A percentile compares a stretch with the other conserved stretches of the same genome.
Conservation (phyloP, 2,888 invertebrate species). For the Allophyes oxyacanthae region DNA sequence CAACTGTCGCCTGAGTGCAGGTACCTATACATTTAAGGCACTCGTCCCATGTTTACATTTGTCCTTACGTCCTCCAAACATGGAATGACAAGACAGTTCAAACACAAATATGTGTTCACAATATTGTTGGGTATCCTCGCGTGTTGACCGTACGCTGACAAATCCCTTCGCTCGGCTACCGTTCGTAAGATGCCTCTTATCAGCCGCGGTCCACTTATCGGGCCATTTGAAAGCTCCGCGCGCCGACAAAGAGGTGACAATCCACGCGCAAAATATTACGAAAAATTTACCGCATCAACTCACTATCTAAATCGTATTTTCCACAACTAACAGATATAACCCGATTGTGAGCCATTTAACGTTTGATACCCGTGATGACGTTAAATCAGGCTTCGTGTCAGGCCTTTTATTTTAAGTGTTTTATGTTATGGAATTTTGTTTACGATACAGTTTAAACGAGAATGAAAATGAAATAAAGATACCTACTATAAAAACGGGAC, state of each 20-base stretch:
- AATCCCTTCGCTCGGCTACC: slow-evolving; percentile 84
- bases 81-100: slow-evolving; percentile 43
- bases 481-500: slow-evolving; percentile 76
- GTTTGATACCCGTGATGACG: slow-evolving; percentile 43
- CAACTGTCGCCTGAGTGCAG: slow-evolving; percentile 15
- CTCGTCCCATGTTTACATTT: slow-evolving; percentile 34
- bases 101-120: slow-evolving; percentile 63
- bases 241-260: slow-evolving; percentile 87
- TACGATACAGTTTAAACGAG: slow-evolving; percentile 74
- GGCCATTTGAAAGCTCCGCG: slow-evolving; percentile 75
- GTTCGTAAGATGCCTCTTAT: slow-evolving; percentile 77
- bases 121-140: slow-evolving; percentile 58
- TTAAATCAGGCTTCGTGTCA: slow-evolving; percentile 60
- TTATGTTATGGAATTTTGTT: slow-evolving; percentile 62
- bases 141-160: slow-evolving; percentile 85
- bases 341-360: slow-evolving; percentile 28
- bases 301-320: slow-evolving; percentile 55
- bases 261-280: slow-evolving; percentile 74
- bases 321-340: slow-evolving; percentile 26
- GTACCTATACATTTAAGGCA: slow-evolving; percentile 12
- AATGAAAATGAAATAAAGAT: slow-evolving; percentile 80
- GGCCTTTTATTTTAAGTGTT: slow-evolving; percentile 63
- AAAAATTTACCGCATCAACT: slow-evolving; percentile 57
- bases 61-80: slow-evolving; percentile 40
- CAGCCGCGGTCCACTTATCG: slow-evolving; percentile 80